Percentiles rank a stretch among this genome's conserved stretches.
Conservation (phyloP, 2,113 vertebrate species). For the Antennarius striatus region DNA sequence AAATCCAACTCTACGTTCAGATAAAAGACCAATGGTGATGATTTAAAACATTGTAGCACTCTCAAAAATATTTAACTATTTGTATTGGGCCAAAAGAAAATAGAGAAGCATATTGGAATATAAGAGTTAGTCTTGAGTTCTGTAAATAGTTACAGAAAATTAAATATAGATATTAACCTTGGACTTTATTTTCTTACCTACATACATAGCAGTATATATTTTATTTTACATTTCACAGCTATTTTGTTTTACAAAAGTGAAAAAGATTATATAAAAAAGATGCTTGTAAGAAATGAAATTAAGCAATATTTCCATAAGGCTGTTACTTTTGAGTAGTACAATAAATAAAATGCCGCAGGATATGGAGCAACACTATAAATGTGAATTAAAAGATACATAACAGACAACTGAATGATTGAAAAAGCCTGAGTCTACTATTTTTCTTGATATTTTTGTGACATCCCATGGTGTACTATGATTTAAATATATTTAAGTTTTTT, state of each 20-base stretch:
- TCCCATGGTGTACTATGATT: slow-evolving; percentile 28
- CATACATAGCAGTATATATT: slow-evolving; percentile 68
- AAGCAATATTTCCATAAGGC: slow-evolving; percentile 65
- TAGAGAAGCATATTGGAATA: slow-evolving; percentile 27
- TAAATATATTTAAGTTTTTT: slow-evolving; percentile 5
- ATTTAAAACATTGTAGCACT: slow-evolving; percentile 53
- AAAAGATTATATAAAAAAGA: slow-evolving; percentile 54
- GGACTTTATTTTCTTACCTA: slow-evolving; percentile 82
- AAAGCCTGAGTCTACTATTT: slow-evolving; percentile 12
- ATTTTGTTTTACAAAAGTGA: slow-evolving; percentile 73
- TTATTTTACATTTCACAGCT: slow-evolving; percentile 73
- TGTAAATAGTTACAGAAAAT: slow-evolving; percentile 75
- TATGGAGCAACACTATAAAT: slow-evolving; percentile 39
- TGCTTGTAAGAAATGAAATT: slow-evolving; percentile 38
- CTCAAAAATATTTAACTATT: slow-evolving; percentile 36
- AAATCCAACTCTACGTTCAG: slow-evolving; percentile 8
- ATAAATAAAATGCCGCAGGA: slow-evolving; percentile 34
- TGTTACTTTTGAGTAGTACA: slow-evolving; percentile 31
- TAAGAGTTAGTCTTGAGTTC: slow-evolving; percentile 55
- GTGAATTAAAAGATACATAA: slow-evolving; percentile 35
- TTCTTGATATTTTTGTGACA: slow-evolving; percentile 25
- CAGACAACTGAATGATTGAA: slow-evolving; percentile 24
- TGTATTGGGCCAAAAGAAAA: slow-evolving; percentile 46
- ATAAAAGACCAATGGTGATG: not conserved
- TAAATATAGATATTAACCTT: slow-evolving; percentile 60